Evolutionary conservation across 2,888 invertebrate genomes (phyloP).

Genomic region (Bedellia somnulentella): DNA sequence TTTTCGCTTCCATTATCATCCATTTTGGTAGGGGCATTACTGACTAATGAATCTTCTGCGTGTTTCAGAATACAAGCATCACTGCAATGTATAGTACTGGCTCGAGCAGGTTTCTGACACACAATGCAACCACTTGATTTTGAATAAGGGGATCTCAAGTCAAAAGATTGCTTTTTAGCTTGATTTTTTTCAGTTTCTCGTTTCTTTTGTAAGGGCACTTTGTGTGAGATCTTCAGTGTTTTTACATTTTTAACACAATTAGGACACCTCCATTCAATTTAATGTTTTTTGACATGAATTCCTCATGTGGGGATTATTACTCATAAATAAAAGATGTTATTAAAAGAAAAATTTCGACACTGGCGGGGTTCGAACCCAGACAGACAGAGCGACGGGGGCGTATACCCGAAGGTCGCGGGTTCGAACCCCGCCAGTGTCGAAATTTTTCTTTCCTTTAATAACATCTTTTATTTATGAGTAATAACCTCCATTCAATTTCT

Average conservation of each 20-base stretch:
- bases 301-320: no score
- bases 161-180: no score
- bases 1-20: constrained; percentile 32
- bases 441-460: no score
- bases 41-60: constrained; percentile 73
- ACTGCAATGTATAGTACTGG: constrained; percentile 87
- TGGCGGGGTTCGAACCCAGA: no score
- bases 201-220: constrained; percentile 18
- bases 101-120: constrained; percentile 74
- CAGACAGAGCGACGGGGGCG: no score
- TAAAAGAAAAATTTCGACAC: no score
- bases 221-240: constrained; percentile 19
- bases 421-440: no score
- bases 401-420: no score
- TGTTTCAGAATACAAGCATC: constrained; percentile 85
- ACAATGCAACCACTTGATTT: constrained; percentile 76
- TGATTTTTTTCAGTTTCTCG: background rate
- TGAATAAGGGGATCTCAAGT: no score
- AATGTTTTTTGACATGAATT: no score
- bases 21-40: constrained; percentile 19
- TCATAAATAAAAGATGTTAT: no score
- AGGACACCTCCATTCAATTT: constrained; percentile 90
- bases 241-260: constrained; percentile 73
- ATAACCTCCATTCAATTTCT: constrained; percentile 87
- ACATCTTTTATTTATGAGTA: no score